phyloP scores from a whole-genome alignment of 2,113 vertebrate genomes.

The Bufo gargarizans region DNA sequence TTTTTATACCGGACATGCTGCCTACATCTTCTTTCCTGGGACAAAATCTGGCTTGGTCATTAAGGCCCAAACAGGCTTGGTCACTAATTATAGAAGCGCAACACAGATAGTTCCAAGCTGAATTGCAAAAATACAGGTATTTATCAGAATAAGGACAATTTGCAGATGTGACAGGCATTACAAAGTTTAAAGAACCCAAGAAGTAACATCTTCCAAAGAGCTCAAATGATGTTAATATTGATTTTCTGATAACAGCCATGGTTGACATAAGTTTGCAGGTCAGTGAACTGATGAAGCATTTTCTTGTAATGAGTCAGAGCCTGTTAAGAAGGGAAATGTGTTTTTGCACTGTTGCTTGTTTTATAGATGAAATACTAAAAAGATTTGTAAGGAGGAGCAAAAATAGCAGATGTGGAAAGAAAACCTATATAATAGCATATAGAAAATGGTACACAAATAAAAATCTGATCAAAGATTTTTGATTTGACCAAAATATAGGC shows the following conservation, averaged over 20 bases:
- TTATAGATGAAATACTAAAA: constrained; percentile 8
- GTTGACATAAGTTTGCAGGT: constrained; percentile 52
- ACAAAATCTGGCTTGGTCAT: too few species aligned
- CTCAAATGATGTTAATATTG: constrained; percentile 7
- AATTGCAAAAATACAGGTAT: background rate
- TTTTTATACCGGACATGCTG: too few species aligned
- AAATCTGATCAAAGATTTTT: too few species aligned
- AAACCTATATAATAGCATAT: background rate
- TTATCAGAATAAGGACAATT: background rate
- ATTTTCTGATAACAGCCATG: constrained; percentile 42
- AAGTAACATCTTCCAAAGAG: constrained; percentile 8
- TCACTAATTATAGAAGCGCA: background rate
- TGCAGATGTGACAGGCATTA: background rate
- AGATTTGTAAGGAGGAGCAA: background rate
- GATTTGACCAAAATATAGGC: too few species aligned
- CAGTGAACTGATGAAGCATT: constrained; percentile 38
- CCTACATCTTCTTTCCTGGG: too few species aligned
- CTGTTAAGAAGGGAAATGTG: constrained; percentile 9
- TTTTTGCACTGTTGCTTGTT: background rate
- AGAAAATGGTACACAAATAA: background rate
- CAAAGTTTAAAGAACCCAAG: background rate
- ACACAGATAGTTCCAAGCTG: background rate
- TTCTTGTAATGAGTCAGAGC: constrained; percentile 30
- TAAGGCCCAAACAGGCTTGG: too few species aligned
- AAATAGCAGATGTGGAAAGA: background rate